Evolutionary conservation across 2,113 vertebrate genomes (phyloP).

Genomic region (Eonycteris spelaea): DNA sequence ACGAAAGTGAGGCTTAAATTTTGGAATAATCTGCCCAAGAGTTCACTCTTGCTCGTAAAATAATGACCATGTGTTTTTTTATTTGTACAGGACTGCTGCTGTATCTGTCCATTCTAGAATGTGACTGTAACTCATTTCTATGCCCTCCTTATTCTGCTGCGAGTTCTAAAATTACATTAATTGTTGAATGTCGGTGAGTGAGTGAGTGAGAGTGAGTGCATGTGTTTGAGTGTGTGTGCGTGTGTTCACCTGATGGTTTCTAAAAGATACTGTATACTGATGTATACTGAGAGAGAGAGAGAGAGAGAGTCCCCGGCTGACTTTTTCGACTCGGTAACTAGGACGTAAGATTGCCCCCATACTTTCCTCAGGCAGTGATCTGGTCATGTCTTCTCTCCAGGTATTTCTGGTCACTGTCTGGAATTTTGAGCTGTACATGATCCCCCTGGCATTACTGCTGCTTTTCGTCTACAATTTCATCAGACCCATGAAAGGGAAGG

Average conservation of each 20-base stretch:
- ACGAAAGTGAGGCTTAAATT: neutral
- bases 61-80: neutral
- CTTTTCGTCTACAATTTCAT: conserved; percentile 94
- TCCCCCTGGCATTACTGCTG: conserved; percentile 92
- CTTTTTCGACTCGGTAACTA: neutral
- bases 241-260: neutral
- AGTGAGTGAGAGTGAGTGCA: no score
- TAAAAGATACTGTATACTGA: rapidly evolving
- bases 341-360: neutral
- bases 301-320: no score
- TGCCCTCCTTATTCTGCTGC: neutral
- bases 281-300: no score
- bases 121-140: neutral
- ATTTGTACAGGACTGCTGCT: neutral
- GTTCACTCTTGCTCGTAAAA: neutral
- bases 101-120: neutral
- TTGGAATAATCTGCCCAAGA: neutral
- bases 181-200: neutral
- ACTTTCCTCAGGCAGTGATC: neutral
- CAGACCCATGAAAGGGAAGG: conserved; percentile 83
- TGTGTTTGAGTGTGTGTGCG: neutral
- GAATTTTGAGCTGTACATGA: conserved; percentile 96
- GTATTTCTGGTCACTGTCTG: conserved; percentile 94
- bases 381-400: conserved; percentile 80
- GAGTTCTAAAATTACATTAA: neutral